Evolutionary conservation across 2,888 invertebrate species (phyloP).

Genomic region (Teleiodes luculella): DNA sequence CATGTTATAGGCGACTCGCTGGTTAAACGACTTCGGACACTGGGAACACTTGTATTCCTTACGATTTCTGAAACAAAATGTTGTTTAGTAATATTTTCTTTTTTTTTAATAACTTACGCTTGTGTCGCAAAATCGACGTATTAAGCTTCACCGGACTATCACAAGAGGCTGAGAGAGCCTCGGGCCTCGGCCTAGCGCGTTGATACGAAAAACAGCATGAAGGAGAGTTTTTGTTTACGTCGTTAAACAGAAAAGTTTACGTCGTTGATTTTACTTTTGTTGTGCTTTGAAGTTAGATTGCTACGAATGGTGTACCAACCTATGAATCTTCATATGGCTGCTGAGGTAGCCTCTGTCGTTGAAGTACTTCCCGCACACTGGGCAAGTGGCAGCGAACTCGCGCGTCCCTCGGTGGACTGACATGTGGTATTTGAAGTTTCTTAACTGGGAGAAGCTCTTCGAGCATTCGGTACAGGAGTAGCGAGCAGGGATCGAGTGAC

Average conservation of each 20-base stretch:
- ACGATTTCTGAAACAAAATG: slow-evolving; percentile 76
- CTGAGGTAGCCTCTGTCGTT: slow-evolving; percentile 91
- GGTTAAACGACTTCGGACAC: slow-evolving; percentile 91
- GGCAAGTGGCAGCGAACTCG: slow-evolving; percentile 85
- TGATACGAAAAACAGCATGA: too few species aligned
- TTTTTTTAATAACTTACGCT: not conserved
- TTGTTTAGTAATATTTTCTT: not conserved
- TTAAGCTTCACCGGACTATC: too few species aligned
- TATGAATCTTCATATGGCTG: slow-evolving; percentile 92
- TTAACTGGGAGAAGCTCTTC: slow-evolving; percentile 88
- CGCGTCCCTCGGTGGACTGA: slow-evolving; percentile 90
- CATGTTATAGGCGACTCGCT: slow-evolving; percentile 93
- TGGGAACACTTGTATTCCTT: slow-evolving; percentile 89
- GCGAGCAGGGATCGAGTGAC: slow-evolving; percentile 62
- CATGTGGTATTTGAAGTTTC: slow-evolving; percentile 90
- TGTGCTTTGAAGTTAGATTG: too few species aligned
- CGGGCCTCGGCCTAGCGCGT: too few species aligned
- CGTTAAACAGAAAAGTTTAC: too few species aligned
- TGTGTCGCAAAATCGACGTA: too few species aligned
- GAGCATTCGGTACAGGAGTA: slow-evolving; percentile 86
- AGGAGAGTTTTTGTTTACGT: too few species aligned
- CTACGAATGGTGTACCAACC: slow-evolving; percentile 50
- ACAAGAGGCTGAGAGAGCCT: too few species aligned
- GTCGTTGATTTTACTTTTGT: too few species aligned
- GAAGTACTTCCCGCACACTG: slow-evolving; percentile 87